Conservation (phyloP, 2,113 vertebrate genomes). For the Malurus alboscapulatus region DNA sequence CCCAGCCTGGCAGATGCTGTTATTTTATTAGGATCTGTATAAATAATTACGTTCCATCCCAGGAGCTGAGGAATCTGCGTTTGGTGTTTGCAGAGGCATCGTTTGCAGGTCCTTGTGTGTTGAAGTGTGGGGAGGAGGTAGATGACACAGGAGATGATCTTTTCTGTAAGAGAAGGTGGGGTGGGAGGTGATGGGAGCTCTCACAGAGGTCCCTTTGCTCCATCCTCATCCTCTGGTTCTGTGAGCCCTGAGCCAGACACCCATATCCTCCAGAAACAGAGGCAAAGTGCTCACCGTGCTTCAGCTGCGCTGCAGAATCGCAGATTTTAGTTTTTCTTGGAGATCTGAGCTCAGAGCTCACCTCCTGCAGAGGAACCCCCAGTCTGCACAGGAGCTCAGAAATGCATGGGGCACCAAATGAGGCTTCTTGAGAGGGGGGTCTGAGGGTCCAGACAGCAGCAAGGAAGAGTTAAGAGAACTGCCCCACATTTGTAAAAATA, state of each 20-base stretch:
- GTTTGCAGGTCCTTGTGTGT: neutral
- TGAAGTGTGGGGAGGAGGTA: neutral
- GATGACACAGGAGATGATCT: neutral
- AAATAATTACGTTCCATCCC: neutral
- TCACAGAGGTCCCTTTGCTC: neutral
- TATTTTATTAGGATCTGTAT: neutral
- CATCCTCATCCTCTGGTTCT: neutral
- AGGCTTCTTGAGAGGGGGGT: neutral
- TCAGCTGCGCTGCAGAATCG: neutral
- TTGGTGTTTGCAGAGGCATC: neutral
- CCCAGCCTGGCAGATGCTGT: neutral
- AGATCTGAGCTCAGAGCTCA: neutral
- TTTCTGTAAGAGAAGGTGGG: neutral
- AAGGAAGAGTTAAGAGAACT: neutral
- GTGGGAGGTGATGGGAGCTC: neutral
- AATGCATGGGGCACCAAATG: neutral
- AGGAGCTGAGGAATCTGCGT: neutral
- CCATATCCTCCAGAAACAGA: neutral
- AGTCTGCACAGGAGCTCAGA: rapidly evolving
- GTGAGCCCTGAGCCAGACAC: neutral
- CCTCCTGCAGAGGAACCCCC: neutral
- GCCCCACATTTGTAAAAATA: neutral
- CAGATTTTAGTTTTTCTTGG: neutral
- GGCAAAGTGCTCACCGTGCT: neutral
- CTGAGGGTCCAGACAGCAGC: neutral